Evolutionary conservation across 2,113 vertebrate genomes (phyloP), one percentile per base, ranked within the genome.

Genomic region (Chamaea fasciata): DNA sequence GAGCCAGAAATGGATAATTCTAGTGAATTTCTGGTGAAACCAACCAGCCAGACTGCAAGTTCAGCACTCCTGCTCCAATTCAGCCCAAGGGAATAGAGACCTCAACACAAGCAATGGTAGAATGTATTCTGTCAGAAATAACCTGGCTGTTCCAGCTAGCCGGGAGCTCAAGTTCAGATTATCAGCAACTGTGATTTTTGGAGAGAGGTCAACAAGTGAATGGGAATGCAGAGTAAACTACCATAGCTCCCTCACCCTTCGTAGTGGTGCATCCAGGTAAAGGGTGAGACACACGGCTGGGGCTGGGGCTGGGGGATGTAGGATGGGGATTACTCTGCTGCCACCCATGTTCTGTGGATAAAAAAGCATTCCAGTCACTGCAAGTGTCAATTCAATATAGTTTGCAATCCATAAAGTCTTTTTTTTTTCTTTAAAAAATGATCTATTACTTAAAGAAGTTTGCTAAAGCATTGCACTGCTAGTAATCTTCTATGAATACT

Each of bases 301-400:
- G 90, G 74, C 94, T 94, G 87, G 83, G 87, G 65, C 96, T 95
- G 92, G 90, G 92, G 94, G 92, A 88, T 95, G 82, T 52, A 94
- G 93, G 85, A 96, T 92, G 87, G 93, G 93, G 56, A 60, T 90
- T 95, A 95, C 71, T 93, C 93, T 95, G 84, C 94, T 94, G 93
- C 82, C 88, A 95, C 90, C 90, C 93, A 88, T 78, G 85, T 86
- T 97, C 94, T 95, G 92, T 88, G 95, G 71, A 96, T 68, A 92
- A 95, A 96, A 96, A 93, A 94, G 83, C 75, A 96, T 92, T 95
- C 75, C 81, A 80, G 93, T 95, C 91, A 96, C 59, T 91, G 39
- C 53, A 96, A 57, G 63, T 21, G 63, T 90, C 93, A 97, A 75
- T 65, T 92, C 89, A 95, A 67, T 65, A 90, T n/a, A 57, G 70